Evolutionary conservation across 2,797 vertebrate genomes (phyloP).

Genomic region (Arctocebus calabarensis): DNA sequence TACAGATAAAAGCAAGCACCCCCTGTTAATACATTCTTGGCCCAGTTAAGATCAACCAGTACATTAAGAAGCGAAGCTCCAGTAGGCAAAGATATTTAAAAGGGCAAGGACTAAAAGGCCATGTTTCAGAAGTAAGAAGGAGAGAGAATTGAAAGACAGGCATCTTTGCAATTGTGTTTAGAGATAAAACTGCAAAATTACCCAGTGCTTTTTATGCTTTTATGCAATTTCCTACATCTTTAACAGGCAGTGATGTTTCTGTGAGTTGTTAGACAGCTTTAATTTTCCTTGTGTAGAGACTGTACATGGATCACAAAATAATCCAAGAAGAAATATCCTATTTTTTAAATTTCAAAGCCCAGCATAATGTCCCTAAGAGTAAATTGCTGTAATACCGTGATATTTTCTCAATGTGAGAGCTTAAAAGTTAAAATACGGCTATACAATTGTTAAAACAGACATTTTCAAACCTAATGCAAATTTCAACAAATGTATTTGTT

Average conservation of each 20-base stretch:
- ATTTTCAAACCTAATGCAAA: constrained; percentile 74
- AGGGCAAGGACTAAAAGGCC: constrained; percentile 60
- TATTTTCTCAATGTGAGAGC: constrained; percentile 59
- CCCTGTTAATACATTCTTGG: constrained; percentile 47
- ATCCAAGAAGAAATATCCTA: constrained; percentile 62
- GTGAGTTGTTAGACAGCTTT: constrained; percentile 68
- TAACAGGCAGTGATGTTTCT: constrained; percentile 65
- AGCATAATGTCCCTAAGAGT: constrained; percentile 61
- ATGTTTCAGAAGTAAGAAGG: constrained; percentile 56
- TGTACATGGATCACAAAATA: constrained; percentile 72
- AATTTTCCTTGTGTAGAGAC: constrained; percentile 58
- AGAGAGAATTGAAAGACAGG: constrained; percentile 57
- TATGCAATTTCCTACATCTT: constrained; percentile 68
- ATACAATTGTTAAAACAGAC: constrained; percentile 67
- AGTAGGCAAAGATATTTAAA: constrained; percentile 65
- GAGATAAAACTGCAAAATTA: constrained; percentile 74
- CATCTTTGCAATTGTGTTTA: constrained; percentile 60
- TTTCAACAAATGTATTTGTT: constrained; percentile 68
- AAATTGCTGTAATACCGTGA: constrained; percentile 54
- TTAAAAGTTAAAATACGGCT: constrained; percentile 70
- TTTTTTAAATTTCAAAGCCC: constrained; percentile 76
- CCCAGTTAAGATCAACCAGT: constrained; percentile 3
- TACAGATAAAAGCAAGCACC: constrained; percentile 80
- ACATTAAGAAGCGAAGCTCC: constrained; percentile 59
- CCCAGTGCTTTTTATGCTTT: constrained; percentile 67